A percentile compares a stretch with the other conserved stretches of the same genome.
Conservation (phyloP, 2,113 vertebrate genomes). For the Actenoides lindsayi region DNA sequence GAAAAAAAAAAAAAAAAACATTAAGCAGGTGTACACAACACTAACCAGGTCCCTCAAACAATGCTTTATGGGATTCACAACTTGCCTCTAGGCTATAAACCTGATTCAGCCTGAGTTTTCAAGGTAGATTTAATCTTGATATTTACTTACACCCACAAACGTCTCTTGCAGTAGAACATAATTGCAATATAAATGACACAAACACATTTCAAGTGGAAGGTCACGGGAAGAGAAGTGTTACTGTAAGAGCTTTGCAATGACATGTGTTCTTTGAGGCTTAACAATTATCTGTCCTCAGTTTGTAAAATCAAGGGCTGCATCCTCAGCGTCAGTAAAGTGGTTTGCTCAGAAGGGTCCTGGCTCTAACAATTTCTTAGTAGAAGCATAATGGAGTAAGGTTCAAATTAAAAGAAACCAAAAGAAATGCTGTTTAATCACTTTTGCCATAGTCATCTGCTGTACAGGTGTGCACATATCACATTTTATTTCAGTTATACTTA, state of each 20-base stretch:
- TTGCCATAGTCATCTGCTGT: constrained; percentile 75
- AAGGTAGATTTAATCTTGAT: constrained; percentile 72
- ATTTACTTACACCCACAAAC: constrained; percentile 62
- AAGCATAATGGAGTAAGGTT: constrained; percentile 40
- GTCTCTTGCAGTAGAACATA: constrained; percentile 34
- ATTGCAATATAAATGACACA: constrained; percentile 36
- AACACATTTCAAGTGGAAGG: constrained; percentile 25
- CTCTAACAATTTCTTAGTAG: background rate
- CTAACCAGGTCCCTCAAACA: constrained; percentile 82
- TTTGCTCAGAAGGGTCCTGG: constrained; percentile 30
- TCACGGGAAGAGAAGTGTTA: background rate
- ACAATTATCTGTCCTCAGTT: constrained; percentile 55
- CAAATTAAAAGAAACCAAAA: constrained; percentile 64
- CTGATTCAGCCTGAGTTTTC: constrained; percentile 70
- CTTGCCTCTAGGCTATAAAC: constrained; percentile 78
- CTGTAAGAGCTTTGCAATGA: background rate
- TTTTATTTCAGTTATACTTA: constrained; percentile 64
- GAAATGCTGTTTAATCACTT: constrained; percentile 60
- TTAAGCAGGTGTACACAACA: constrained; percentile 85
- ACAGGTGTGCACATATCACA: constrained; percentile 74
- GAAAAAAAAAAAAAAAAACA: constrained; percentile 71
- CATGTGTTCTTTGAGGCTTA: constrained; percentile 37
- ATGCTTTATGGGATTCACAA: constrained; percentile 84
- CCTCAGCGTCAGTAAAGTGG: constrained; percentile 60
- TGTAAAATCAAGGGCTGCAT: constrained; percentile 60